These are phyloP conservation scores for Penaeus vannamei DNA, from an alignment of 1,140 invertebrate species.

Conservation along the genomic window DNA sequence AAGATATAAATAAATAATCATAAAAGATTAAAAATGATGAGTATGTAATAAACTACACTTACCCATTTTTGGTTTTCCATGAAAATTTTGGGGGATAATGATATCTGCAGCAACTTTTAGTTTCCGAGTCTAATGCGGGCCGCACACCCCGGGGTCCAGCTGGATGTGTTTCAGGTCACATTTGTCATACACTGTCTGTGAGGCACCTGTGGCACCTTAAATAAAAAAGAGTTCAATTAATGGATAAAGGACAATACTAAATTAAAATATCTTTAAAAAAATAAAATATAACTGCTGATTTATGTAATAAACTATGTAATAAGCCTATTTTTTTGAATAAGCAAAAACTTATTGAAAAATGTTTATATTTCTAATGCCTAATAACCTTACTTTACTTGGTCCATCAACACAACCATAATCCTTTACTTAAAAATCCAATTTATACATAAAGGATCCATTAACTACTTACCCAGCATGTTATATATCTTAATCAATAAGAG, in stretches of 20 bases:
- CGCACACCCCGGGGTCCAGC: constrained; percentile 89
- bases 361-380: not conserved
- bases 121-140: constrained; percentile 81
- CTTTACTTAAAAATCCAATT: not conserved
- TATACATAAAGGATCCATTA: not conserved
- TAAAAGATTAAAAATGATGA: not conserved
- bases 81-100: constrained; percentile 86
- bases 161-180: constrained; percentile 96
- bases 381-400: not conserved
- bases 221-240: not conserved
- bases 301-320: too few species aligned
- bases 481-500: constrained; percentile 64
- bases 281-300: too few species aligned
- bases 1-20: not conserved
- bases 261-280: not conserved
- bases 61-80: constrained; percentile 85
- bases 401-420: not conserved
- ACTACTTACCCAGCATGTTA: constrained; percentile 64
- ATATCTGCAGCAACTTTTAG: constrained; percentile 78
- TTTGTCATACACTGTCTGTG: constrained; percentile 75
- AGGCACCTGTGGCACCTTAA: constrained; percentile 68
- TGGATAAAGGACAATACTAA: too few species aligned
- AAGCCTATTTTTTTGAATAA: too few species aligned
- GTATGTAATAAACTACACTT: not conserved
- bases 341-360: too few species aligned